A percentile compares a stretch with the other conserved stretches of the same genome.
These are phyloP conservation scores for Echeneis naucrates DNA, from an alignment of 2,797 vertebrate species.

Conservation along the genomic window DNA sequence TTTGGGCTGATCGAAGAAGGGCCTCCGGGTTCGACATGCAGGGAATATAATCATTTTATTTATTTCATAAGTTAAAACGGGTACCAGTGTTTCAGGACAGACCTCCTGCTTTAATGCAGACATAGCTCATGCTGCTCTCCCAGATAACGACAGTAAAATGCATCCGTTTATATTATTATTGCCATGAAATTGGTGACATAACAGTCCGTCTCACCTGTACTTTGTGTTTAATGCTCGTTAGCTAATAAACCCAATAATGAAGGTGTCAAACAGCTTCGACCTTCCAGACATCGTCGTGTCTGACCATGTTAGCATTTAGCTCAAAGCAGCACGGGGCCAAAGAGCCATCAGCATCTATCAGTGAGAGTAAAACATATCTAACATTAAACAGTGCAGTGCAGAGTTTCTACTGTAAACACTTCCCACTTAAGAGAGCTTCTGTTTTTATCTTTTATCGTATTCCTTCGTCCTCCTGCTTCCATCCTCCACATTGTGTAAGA, in stretches of 20 bases:
- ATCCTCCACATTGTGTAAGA: slow-evolving; percentile 32
- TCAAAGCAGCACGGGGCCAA: neutral
- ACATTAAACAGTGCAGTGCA: slow-evolving; percentile 36
- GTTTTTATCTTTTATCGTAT: slow-evolving; percentile 30
- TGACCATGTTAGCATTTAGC: neutral
- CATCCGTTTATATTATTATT: too few species aligned
- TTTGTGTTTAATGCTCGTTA: neutral
- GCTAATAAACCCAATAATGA: neutral
- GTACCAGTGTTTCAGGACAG: too few species aligned
- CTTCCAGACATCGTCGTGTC: neutral
- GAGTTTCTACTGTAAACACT: slow-evolving; percentile 41
- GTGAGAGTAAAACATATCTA: slow-evolving; percentile 19
- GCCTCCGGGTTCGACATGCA: too few species aligned
- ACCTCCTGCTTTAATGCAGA: too few species aligned
- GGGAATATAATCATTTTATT: too few species aligned
- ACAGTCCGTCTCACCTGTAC: neutral
- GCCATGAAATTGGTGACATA: too few species aligned
- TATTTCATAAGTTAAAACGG: too few species aligned
- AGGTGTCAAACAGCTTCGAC: neutral
- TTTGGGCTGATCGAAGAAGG: too few species aligned
- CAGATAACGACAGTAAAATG: too few species aligned
- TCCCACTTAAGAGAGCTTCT: slow-evolving; percentile 23
- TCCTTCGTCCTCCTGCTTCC: slow-evolving; percentile 24
- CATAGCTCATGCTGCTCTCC: too few species aligned
- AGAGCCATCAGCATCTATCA: slow-evolving; percentile 26